Conservation (phyloP, 2,113 vertebrate genomes). For the Malurus melanocephalus region DNA sequence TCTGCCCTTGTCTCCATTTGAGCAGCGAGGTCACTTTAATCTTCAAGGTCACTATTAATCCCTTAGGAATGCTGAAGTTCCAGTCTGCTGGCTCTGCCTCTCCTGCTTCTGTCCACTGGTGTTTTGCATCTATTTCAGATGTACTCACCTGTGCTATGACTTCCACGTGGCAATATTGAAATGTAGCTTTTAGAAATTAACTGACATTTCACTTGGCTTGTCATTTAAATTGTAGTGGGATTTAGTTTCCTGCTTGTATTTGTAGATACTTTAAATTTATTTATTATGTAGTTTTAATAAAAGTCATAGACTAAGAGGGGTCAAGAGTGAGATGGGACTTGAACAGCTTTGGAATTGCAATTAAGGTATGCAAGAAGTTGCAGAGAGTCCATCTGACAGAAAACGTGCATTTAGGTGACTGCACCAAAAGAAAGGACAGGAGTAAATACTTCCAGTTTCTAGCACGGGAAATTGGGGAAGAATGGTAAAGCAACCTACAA, state of each 20-base stretch:
- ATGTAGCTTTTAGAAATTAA: not conserved
- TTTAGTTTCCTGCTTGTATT: not conserved
- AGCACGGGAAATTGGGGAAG: not conserved
- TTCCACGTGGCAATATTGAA: not conserved
- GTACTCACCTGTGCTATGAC: not conserved
- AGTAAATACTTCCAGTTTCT: not conserved
- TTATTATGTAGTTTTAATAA: not conserved
- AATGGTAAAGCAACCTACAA: not conserved
- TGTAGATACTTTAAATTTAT: not conserved
- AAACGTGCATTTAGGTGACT: not conserved
- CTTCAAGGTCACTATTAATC: not conserved
- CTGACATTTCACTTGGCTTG: not conserved
- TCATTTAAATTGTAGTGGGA: not conserved
- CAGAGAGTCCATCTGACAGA: not conserved
- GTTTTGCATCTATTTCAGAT: not conserved
- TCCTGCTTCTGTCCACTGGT: not conserved
- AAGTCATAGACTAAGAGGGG: not conserved
- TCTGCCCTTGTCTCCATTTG: not conserved
- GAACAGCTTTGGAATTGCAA: not conserved
- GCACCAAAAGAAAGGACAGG: not conserved
- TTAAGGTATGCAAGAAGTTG: not conserved
- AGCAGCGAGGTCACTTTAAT: not conserved
- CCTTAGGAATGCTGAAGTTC: not conserved
- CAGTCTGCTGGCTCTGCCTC: not conserved
- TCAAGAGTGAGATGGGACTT: not conserved